These are phyloP conservation scores for Aethina tumida DNA, from an alignment of 1,140 invertebrate genomes.

Conservation along the genomic window DNA sequence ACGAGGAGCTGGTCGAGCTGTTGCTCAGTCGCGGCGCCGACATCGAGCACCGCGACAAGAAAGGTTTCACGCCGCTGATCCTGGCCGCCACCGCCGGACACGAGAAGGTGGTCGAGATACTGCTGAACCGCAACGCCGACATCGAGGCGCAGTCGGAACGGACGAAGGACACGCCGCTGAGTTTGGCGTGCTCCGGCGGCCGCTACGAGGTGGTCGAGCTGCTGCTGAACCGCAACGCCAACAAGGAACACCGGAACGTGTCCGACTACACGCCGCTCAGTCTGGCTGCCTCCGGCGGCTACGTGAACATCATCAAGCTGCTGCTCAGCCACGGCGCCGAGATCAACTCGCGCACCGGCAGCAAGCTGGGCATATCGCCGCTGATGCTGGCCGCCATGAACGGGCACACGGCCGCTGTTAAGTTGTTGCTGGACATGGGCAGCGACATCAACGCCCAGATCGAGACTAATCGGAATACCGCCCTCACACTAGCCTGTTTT, in stretches of 20 bases:
- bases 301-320: constrained; percentile 97
- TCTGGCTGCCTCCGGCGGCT: constrained; percentile 94
- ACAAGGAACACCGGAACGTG: constrained; percentile 98
- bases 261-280: constrained; percentile 98
- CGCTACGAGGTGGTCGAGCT: constrained; percentile 87
- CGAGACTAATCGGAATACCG: constrained; percentile 98
- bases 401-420: constrained; percentile 88
- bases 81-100: constrained; percentile 95
- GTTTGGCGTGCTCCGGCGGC: constrained; percentile 94
- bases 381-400: constrained; percentile 99
- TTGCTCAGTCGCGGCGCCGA: constrained; percentile 82
- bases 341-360: constrained; percentile 96
- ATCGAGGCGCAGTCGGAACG: constrained; percentile 97
- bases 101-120: constrained; percentile 87
- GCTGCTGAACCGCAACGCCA: constrained; percentile 77
- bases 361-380: constrained; percentile 95
- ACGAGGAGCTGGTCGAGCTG: constrained; percentile 89
- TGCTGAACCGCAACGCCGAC: constrained; percentile 86
- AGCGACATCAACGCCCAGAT: constrained; percentile 99
- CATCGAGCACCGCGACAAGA: constrained; percentile 98
- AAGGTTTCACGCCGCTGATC: constrained; percentile 96
- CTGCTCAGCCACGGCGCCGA: constrained; percentile 87
- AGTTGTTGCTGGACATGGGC: constrained; percentile 90
- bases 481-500: constrained; percentile 96
- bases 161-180: constrained; percentile 97